Percentiles rank a stretch among this genome's conserved stretches.
These are phyloP conservation scores for Sinodicranocentrus sp. DNA, from an alignment of 2,888 invertebrate species.

Conservation along the genomic window DNA sequence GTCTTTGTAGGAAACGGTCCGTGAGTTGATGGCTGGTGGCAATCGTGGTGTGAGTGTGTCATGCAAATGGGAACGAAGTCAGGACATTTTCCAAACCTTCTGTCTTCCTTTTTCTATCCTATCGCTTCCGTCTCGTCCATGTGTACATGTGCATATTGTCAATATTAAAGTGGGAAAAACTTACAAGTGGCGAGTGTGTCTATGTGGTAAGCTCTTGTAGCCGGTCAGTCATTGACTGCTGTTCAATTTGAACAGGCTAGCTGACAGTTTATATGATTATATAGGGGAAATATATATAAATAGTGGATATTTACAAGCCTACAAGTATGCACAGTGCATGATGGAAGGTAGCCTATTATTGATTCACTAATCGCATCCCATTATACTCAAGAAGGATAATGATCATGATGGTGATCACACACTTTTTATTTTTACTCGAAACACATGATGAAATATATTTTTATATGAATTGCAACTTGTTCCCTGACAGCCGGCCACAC, in stretches of 20 bases:
- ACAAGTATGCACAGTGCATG: too few species aligned
- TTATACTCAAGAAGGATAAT: constrained; percentile 38
- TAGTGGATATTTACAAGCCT: too few species aligned
- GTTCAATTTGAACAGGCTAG: too few species aligned
- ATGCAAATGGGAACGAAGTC: constrained; percentile 66
- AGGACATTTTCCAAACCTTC: constrained; percentile 46
- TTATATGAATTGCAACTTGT: constrained; percentile 39
- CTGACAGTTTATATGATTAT: too few species aligned
- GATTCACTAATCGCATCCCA: constrained; percentile 60
- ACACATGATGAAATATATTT: too few species aligned
- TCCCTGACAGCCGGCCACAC: constrained; percentile 44
- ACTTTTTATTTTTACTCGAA: too few species aligned
- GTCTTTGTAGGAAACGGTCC: constrained; percentile 57
- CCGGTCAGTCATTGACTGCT: too few species aligned
- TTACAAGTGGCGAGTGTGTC: neutral
- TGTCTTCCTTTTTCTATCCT: constrained; percentile 17
- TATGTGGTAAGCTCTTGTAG: too few species aligned
- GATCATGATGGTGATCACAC: too few species aligned
- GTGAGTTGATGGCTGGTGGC: constrained; percentile 59
- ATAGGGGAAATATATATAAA: too few species aligned
- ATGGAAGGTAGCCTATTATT: constrained; percentile 51
- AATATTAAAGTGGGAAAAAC: constrained; percentile 47
- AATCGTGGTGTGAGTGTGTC: constrained; percentile 61
- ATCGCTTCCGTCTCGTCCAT: neutral
- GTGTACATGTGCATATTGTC: constrained; percentile 42